Evolutionary conservation across 2,888 invertebrate species (phyloP).

Genomic region (Diachrysia chrysitis): DNA sequence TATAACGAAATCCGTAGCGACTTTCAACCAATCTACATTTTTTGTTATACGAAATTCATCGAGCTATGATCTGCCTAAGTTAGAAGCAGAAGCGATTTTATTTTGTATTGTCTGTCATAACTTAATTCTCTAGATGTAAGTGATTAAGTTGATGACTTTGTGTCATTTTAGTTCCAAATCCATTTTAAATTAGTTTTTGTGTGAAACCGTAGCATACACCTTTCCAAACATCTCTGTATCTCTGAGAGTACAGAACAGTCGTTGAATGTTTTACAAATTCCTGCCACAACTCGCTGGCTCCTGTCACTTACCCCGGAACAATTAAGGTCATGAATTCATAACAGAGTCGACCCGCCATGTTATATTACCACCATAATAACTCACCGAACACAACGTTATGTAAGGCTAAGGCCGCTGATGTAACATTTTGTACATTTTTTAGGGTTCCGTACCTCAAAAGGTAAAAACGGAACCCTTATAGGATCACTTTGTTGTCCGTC

Average conservation of each 20-base stretch:
- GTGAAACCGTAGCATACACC: too few species aligned
- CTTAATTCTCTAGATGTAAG: too few species aligned
- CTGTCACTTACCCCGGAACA: not conserved
- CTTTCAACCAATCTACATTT: slow-evolving; percentile 45
- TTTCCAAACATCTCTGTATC: too few species aligned
- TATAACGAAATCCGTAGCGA: slow-evolving; percentile 37
- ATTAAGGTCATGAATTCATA: slow-evolving; percentile 25
- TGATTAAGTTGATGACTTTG: too few species aligned
- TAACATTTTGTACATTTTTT: too few species aligned
- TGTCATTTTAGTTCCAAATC: too few species aligned
- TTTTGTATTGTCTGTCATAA: too few species aligned
- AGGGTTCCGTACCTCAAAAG: too few species aligned
- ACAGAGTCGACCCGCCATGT: slow-evolving; percentile 34
- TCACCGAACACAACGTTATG: slow-evolving; percentile 22
- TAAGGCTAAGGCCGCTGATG: slow-evolving; percentile 23
- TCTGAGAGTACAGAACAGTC: too few species aligned
- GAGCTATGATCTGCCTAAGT: not conserved
- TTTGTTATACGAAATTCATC: slow-evolving; percentile 45
- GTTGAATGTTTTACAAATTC: too few species aligned
- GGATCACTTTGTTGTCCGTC: too few species aligned
- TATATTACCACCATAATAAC: slow-evolving; percentile 38
- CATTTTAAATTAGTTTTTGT: not conserved
- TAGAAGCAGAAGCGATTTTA: slow-evolving; percentile 31
- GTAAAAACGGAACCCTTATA: too few species aligned
- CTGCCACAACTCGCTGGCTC: not conserved